Evolutionary conservation across 2,113 vertebrate genomes (phyloP).

Genomic region (Cyprinodon brontotheroides): DNA sequence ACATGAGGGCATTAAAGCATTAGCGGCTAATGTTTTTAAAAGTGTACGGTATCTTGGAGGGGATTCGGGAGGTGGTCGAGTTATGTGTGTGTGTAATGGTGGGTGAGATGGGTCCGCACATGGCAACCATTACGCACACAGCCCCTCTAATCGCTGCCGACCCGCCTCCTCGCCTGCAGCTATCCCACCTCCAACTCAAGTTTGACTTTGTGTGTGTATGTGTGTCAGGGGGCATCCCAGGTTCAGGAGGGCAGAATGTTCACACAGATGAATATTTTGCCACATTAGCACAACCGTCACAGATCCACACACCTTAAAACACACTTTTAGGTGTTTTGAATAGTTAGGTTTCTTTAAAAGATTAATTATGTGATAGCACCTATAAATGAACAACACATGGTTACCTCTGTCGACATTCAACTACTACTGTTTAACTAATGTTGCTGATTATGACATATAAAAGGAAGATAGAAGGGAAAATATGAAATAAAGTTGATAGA

Average conservation of each 20-base stretch:
- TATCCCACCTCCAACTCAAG: conserved; percentile 77
- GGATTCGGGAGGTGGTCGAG: conserved; percentile 69
- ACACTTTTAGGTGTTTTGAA: conserved; percentile 23
- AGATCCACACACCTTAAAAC: conserved; percentile 11
- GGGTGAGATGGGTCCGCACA: conserved; percentile 78
- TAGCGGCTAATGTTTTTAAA: conserved; percentile 84
- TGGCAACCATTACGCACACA: conserved; percentile 84
- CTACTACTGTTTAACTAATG: conserved; percentile 1
- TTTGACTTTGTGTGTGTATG: conserved; percentile 44
- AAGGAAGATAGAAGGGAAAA: not conserved
- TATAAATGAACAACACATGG: conserved; percentile 31
- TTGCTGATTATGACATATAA: conserved; percentile 2
- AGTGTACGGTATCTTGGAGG: conserved; percentile 78
- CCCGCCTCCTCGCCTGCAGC: conserved; percentile 79
- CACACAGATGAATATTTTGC: conserved; percentile 71
- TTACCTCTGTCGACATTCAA: conserved; percentile 8
- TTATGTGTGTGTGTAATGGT: conserved; percentile 74
- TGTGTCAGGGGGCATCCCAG: conserved; percentile 76
- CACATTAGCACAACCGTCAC: conserved; percentile 65
- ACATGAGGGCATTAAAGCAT: conserved; percentile 82
- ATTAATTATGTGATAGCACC: conserved; percentile 37
- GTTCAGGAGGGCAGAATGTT: conserved; percentile 82
- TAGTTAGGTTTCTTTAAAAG: conserved; percentile 30
- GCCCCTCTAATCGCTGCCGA: conserved; percentile 82
- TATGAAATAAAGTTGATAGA: not conserved